These are phyloP conservation scores for Tragulus kanchil DNA, from an alignment of 2,113 vertebrate species.

Conservation along the genomic window DNA sequence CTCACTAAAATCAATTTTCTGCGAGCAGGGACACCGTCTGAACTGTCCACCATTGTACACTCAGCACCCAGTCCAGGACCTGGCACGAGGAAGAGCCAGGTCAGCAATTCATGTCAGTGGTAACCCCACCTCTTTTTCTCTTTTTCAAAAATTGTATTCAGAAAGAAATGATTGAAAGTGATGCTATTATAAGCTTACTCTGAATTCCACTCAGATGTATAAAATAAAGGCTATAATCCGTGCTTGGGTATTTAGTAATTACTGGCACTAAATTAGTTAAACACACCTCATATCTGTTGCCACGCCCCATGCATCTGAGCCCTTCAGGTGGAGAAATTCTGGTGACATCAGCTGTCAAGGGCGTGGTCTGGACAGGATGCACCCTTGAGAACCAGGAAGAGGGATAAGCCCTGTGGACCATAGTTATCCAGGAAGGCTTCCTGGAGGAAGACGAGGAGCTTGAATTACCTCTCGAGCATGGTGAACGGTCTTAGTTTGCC, in stretches of 20 bases:
- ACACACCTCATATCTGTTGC: not conserved
- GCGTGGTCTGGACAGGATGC: not conserved
- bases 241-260: not conserved
- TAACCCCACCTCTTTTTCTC: not conserved
- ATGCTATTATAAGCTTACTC: not conserved
- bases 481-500: no score
- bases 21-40: not conserved
- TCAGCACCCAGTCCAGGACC: not conserved
- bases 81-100: not conserved
- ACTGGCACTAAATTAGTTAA: not conserved
- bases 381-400: not conserved
- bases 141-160: conserved; percentile 19
- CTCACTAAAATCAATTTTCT: not conserved
- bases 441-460: not conserved
- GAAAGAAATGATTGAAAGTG: conserved; percentile 16
- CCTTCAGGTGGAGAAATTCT: not conserved
- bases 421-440: not conserved
- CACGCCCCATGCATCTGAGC: no score
- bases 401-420: no score
- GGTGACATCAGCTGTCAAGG: not conserved
- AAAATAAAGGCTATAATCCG: not conserved
- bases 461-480: not conserved
- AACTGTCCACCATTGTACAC: not conserved
- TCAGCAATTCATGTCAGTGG: not conserved
- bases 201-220: not conserved